Evolutionary conservation across 2,888 invertebrate genomes (phyloP), one percentile per base, ranked within the genome.

Genomic region (Ashinkailepas kermadecensis): DNA sequence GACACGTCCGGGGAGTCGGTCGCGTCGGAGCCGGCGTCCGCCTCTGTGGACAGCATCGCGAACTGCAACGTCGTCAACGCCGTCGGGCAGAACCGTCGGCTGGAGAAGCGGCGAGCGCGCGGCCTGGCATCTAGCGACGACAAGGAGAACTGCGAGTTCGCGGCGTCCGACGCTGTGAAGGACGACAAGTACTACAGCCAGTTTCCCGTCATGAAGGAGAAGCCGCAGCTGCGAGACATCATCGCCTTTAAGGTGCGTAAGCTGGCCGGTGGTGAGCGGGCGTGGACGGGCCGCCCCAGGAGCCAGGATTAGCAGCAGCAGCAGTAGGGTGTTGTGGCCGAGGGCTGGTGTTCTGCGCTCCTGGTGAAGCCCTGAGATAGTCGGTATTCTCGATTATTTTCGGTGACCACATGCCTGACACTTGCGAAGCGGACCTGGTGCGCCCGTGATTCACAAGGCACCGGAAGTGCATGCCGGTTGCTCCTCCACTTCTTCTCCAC

Each of bases 41-140:
- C 18, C 70, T 18, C 74, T 3, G 74, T 39, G 21, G 74, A 74
- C 54, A 21, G 56, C 54, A 74, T 74, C 74, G n/a, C 18, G 56
- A 74, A 74, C 74, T 74, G 74, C 21, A 74, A 74, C 54, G 74
- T 74, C 10, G 74, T 74, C 21, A 74, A 74, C 74, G 74, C 0
- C 10, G 74, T 74, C 15, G 74, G 74, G 15, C 74, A 74, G 74
- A 74, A 18, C 54, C 54, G 74, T 6, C 74, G 74, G 3, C 54
- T 74, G 74, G 74, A 74, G 74, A 74, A 74, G 56, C 74, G 56
- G 74, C 74, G 74, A 10, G 56, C 54, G 54, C 54, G 56, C 54
- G 56, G 54, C 56, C 74, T 56, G 74, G 15, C 74, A 13, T 21
- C 54, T 21, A 56, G 21, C 54, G 74, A 23, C 70, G 54, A 18